These are phyloP conservation scores for Notospermus geniculatus DNA, from an alignment of 1,140 invertebrate species.

Conservation along the genomic window DNA sequence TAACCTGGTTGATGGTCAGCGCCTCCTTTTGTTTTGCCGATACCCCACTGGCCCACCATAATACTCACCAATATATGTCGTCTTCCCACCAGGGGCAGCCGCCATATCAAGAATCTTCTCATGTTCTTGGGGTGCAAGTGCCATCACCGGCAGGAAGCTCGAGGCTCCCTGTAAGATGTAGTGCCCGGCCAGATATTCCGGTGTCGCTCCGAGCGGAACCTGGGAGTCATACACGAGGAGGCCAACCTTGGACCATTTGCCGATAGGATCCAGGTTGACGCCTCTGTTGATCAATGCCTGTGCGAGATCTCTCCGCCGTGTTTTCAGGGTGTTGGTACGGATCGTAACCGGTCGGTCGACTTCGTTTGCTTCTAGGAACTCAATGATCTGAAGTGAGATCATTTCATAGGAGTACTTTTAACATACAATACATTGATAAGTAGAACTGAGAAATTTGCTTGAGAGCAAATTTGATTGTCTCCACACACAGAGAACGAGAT, in stretches of 20 bases:
- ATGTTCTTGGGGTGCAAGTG: slow-evolving; percentile 92
- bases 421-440: too few species aligned
- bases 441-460: too few species aligned
- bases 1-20: too few species aligned
- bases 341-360: slow-evolving; percentile 92
- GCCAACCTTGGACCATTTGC: slow-evolving; percentile 98
- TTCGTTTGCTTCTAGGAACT: slow-evolving; percentile 97
- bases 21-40: too few species aligned
- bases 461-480: too few species aligned
- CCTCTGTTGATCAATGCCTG: slow-evolving; percentile 92
- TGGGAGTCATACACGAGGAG: slow-evolving; percentile 94
- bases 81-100: slow-evolving; percentile 96
- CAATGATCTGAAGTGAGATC: slow-evolving; percentile 66
- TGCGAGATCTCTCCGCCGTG: slow-evolving; percentile 86
- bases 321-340: slow-evolving; percentile 93
- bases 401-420: too few species aligned
- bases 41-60: too few species aligned
- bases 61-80: slow-evolving; percentile 85
- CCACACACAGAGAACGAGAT: too few species aligned
- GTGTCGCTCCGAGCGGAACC: slow-evolving; percentile 96
- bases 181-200: slow-evolving; percentile 98
- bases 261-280: slow-evolving; percentile 96
- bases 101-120: slow-evolving; percentile 96
- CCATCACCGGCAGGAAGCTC: slow-evolving; percentile 94
- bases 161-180: slow-evolving; percentile 98